Conservation (phyloP, 1,140 invertebrate genomes). For the Copidosoma floridanum region DNA sequence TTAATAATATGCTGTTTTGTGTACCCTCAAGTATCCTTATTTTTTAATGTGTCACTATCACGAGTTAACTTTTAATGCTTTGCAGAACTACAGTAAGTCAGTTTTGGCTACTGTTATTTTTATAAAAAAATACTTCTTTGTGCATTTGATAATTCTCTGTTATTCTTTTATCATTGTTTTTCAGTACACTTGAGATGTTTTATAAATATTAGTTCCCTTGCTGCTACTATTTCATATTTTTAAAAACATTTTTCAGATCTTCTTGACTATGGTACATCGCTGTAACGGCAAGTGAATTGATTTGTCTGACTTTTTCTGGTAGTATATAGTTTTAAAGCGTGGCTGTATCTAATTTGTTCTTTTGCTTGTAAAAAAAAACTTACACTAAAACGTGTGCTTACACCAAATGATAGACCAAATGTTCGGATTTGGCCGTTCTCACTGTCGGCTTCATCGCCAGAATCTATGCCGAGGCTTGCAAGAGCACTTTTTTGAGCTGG, state of each 20-base stretch:
- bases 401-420: too few species aligned
- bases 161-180: neutral
- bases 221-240: neutral
- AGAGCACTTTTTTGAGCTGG: too few species aligned
- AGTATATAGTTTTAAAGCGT: neutral
- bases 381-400: too few species aligned
- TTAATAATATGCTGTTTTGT: neutral
- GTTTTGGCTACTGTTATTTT: neutral
- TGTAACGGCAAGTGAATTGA: too few species aligned
- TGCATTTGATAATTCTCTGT: neutral
- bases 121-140: neutral
- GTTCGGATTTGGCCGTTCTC: too few species aligned
- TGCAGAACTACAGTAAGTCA: neutral
- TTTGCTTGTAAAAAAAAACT: neutral
- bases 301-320: too few species aligned
- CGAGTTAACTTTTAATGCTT: neutral
- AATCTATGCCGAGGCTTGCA: too few species aligned
- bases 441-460: too few species aligned
- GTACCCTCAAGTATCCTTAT: slow-evolving; percentile 8
- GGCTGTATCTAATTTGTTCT: neutral
- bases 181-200: neutral
- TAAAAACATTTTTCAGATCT: neutral
- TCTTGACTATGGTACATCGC: too few species aligned
- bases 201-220: neutral
- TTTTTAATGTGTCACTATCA: slow-evolving; percentile 2